Evolutionary conservation across 2,113 vertebrate species (phyloP), one percentile per base, ranked within the genome.

Genomic region (Engraulis encrasicolus): DNA sequence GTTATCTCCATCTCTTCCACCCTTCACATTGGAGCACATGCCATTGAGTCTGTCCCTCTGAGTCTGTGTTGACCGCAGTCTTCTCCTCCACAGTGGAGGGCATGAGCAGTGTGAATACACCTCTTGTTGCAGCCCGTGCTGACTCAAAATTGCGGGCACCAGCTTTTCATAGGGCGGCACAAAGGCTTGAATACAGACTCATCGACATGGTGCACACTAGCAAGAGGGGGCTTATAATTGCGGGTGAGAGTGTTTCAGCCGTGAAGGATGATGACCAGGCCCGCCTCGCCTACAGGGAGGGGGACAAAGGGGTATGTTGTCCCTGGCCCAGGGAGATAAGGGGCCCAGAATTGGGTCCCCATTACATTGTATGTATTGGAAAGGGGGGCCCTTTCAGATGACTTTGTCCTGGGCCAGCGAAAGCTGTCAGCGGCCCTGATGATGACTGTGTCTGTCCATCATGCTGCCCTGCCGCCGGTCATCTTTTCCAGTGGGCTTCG

Each of bases 101-200:
- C 81, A 79, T n/a, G n/a, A n/a, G n/a, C n/a, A 20, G 48, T 83
- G 86, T 88, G 82, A 88, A 88, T 89, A 82, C 81, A 81, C 83
- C 78, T 66, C 58, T 83, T 88, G 84, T 87, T 31, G 78, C 49
- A 78, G 36, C 71, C 79, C 80, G 54, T 77, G 61, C 84, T 89
- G 88, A 89, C 71, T 88, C 82, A 83, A 50, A 74, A 78, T 27
- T 84, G 82, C 84, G 83, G 78, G 80, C 80, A 85, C 48, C 77
- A 61, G 61, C 79, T 82, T 85, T 85, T 83, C 48, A 58, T 40
- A 14, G 74, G 14, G 36, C 82, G 79, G 54, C 88, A 3, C 83
- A 86, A 88, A 86, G 58, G 78, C n/a, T 37, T 83, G n/a, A 78
- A 80, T 78, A 85, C 84, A 79, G 81, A 61, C 45, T 82, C 74